Evolutionary conservation across 2,888 invertebrate genomes (phyloP).

Genomic region (Empis livida): DNA sequence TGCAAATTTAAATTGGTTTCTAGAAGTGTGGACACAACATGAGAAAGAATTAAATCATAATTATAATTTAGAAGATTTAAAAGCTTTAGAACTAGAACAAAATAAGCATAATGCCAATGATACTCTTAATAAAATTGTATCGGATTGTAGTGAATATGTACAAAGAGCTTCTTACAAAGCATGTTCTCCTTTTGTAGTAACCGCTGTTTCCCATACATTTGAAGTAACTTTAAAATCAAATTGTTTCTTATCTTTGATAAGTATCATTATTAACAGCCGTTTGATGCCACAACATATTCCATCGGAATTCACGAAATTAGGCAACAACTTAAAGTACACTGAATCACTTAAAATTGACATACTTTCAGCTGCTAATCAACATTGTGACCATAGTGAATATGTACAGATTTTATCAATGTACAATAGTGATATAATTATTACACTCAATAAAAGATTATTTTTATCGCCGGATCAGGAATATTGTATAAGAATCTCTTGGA

Average conservation of each 20-base stretch:
- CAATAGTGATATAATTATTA: conserved; percentile 31
- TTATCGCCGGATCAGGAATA: conserved; percentile 29
- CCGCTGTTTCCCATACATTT: conserved; percentile 23
- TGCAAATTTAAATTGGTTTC: conserved; percentile 28
- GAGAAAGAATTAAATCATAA: conserved; percentile 26
- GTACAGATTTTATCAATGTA: conserved; percentile 12
- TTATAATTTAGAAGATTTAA: conserved; percentile 11
- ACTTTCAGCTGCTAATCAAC: conserved; percentile 6
- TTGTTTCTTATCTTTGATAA: conserved; percentile 28
- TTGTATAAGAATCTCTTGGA: conserved; percentile 28
- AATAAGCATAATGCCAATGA: background rate
- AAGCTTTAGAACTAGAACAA: background rate
- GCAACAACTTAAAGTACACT: conserved; percentile 21
- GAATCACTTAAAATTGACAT: conserved; percentile 28
- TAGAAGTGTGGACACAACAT: conserved; percentile 31
- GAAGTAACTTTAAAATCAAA: conserved; percentile 23
- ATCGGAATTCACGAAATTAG: background rate
- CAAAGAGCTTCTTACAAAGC: conserved; percentile 34
- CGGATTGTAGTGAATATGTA: conserved; percentile 9
- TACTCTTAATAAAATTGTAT: background rate
- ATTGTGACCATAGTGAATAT: background rate
- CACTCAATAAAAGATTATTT: conserved; percentile 24
- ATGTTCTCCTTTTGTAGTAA: conserved; percentile 28
- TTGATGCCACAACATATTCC: conserved; percentile 22
- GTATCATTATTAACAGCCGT: conserved; percentile 29